Conservation (phyloP, 2,797 vertebrate species). For the Octomys mimax region DNA sequence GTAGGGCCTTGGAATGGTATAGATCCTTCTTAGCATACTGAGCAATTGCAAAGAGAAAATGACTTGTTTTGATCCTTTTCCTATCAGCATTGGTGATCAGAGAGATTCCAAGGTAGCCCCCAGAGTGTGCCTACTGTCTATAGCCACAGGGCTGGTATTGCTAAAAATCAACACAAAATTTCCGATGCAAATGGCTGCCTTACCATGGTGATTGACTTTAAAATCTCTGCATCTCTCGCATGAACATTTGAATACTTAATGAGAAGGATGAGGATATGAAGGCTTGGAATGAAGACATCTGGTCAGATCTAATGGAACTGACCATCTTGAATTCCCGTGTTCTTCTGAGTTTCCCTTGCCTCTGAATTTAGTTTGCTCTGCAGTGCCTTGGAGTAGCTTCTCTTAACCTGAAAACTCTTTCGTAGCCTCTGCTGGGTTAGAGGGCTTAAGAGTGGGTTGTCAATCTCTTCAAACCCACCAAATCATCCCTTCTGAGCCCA, state of each 20-base stretch:
- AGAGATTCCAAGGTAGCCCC: neutral
- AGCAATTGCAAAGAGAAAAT: neutral
- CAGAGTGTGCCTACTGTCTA: neutral
- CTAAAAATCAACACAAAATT: constrained; percentile 8
- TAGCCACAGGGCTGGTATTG: neutral
- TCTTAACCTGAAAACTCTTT: neutral
- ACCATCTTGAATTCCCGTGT: neutral
- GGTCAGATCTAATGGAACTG: neutral
- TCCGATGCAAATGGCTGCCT: neutral
- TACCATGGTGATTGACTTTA: neutral
- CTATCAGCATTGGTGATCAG: neutral
- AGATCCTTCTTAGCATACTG: neutral
- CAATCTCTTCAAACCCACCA: neutral
- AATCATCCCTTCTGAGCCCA: neutral
- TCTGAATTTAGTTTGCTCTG: neutral
- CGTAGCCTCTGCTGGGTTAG: neutral
- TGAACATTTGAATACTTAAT: neutral
- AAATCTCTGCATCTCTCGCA: neutral
- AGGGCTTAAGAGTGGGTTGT: neutral
- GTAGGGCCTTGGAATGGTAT: no score
- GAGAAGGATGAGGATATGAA: neutral
- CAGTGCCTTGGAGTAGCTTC: neutral
- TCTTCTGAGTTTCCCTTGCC: neutral
- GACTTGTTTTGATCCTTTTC: neutral
- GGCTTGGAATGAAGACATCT: neutral